Conservation (phyloP, 2,797 vertebrate species). For the Ceyx erithaca region DNA sequence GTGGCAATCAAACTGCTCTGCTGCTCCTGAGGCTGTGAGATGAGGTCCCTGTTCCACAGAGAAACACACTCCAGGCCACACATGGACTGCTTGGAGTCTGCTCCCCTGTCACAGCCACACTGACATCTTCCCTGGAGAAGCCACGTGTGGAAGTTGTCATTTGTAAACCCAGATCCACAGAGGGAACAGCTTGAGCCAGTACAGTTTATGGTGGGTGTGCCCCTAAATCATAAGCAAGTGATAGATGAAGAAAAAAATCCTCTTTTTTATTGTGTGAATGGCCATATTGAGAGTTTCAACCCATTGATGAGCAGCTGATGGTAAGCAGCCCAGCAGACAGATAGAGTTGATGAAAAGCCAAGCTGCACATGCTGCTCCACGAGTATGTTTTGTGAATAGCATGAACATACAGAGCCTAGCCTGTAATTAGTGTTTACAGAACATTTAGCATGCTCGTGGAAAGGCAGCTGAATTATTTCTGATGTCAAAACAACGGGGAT, state of each 20-base stretch:
- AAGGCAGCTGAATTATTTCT: constrained; percentile 17
- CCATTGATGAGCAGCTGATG: not conserved
- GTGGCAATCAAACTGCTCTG: rapidly evolving
- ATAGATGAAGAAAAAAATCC: not conserved
- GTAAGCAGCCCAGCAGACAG: not conserved
- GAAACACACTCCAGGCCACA: not conserved
- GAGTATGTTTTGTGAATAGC: not conserved
- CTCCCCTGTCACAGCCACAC: not conserved
- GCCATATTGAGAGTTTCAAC: not conserved
- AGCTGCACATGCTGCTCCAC: not conserved
- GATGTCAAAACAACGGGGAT: not conserved
- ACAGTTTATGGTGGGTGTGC: not conserved
- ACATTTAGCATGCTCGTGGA: not conserved
- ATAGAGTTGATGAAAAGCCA: not conserved
- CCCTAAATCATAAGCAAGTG: not conserved
- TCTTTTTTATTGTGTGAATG: not conserved
- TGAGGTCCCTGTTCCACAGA: not conserved
- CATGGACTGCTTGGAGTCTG: not conserved
- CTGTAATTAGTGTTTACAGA: constrained; percentile 4
- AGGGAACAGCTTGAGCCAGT: not conserved
- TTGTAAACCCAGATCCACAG: not conserved
- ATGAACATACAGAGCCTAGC: not conserved
- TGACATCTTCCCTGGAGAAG: not conserved
- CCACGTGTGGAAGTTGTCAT: not conserved
- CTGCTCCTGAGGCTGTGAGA: not conserved